phyloP scores from a whole-genome alignment of 1,140 invertebrate genomes.

The Drosophila chauvacae region DNA sequence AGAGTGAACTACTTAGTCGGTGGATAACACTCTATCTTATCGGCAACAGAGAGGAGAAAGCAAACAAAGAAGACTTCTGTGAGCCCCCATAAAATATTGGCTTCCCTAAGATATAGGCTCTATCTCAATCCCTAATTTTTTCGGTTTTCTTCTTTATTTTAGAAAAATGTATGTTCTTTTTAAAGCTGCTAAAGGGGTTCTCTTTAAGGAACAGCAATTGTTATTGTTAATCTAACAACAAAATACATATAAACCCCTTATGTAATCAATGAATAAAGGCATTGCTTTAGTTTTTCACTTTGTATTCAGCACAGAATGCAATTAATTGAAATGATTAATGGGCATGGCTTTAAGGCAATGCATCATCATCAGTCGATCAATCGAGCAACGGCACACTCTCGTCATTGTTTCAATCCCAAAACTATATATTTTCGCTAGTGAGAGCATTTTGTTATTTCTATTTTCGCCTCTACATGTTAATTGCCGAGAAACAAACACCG shows the following conservation, averaged over 20 bases:
- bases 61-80: neutral
- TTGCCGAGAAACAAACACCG: slow-evolving; percentile 8
- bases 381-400: slow-evolving; percentile 6
- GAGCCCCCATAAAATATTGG: slow-evolving; percentile 1
- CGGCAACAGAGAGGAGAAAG: neutral
- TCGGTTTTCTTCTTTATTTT: neutral
- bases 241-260: neutral
- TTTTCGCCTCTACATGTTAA: slow-evolving; percentile 39
- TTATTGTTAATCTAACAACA: neutral
- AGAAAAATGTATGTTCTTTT: neutral
- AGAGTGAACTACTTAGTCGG: neutral
- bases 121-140: neutral
- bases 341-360: neutral
- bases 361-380: slow-evolving; percentile 4
- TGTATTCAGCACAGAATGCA: neutral
- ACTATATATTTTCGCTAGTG: slow-evolving; percentile 27
- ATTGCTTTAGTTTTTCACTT: slow-evolving; percentile 4
- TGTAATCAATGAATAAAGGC: neutral
- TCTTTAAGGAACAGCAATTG: neutral
- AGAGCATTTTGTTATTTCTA: slow-evolving; percentile 63
- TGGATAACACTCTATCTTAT: slow-evolving; percentile 12
- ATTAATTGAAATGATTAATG: neutral
- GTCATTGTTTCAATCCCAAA: slow-evolving; percentile 12
- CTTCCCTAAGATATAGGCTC: neutral
- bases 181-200: neutral